phyloP scores from a whole-genome alignment of 2,888 invertebrate species.

The Mimumesa dahlbomi region DNA sequence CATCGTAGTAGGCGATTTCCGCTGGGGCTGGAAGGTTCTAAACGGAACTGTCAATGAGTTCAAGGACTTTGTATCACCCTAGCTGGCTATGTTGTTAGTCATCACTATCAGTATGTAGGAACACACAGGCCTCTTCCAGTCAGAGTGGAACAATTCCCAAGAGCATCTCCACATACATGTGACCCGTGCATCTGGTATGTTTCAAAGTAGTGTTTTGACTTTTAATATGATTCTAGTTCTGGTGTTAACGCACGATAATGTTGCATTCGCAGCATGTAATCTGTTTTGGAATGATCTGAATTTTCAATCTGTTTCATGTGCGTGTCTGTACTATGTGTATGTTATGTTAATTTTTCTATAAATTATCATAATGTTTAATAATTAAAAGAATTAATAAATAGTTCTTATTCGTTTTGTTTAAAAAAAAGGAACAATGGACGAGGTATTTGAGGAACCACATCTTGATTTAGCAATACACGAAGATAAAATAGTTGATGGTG shows the following conservation, averaged over 20 bases:
- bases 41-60: constrained; percentile 33
- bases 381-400: too few relatives aligned
- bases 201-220: constrained; percentile 5
- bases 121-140: constrained; percentile 20
- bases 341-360: too few relatives aligned
- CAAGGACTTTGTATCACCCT: constrained; percentile 32
- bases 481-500: constrained; percentile 85
- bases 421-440: constrained; percentile 57
- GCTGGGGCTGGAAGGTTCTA: neutral
- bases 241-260: too few relatives aligned
- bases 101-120: constrained; percentile 42
- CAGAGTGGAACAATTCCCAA: constrained; percentile 1
- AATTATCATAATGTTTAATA: too few relatives aligned
- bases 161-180: constrained; percentile 2
- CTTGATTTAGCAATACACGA: constrained; percentile 86
- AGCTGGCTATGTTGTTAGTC: constrained; percentile 24
- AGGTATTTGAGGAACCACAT: constrained; percentile 73
- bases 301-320: too few relatives aligned
- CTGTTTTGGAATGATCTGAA: too few relatives aligned
- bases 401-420: neutral
- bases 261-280: too few relatives aligned
- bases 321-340: too few relatives aligned
- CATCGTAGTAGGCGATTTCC: constrained; percentile 11
- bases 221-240: too few relatives aligned
- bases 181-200: constrained; percentile 6